These are phyloP conservation scores for Danio choprae DNA, from an alignment of 2,797 vertebrate genomes.

Conservation along the genomic window DNA sequence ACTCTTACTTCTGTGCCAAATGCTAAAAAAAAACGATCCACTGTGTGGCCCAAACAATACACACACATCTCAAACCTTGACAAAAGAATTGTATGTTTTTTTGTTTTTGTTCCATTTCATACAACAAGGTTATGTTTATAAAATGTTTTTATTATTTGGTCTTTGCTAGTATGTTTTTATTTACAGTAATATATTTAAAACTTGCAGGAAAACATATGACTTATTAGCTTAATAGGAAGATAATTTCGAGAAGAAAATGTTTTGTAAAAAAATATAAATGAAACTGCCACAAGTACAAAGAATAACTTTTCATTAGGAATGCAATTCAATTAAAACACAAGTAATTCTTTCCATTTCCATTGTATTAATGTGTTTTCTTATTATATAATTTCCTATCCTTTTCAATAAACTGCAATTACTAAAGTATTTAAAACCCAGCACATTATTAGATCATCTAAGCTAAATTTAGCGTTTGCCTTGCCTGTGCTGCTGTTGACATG, in stretches of 20 bases:
- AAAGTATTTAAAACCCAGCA: background rate
- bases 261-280: too few species aligned
- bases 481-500: conserved; percentile 31
- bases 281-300: too few species aligned
- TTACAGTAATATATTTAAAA: background rate
- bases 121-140: too few species aligned
- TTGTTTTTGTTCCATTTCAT: too few species aligned
- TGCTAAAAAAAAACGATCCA: too few species aligned
- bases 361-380: too few species aligned
- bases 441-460: conserved; percentile 4
- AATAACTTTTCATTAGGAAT: background rate
- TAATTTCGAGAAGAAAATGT: background rate
- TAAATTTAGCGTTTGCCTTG: conserved; percentile 33
- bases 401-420: background rate
- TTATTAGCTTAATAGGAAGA: background rate
- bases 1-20: too few species aligned
- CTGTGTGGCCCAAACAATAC: too few species aligned
- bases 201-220: background rate
- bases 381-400: too few species aligned
- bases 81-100: too few species aligned
- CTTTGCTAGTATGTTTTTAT: background rate
- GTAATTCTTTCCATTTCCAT: background rate
- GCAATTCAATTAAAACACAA: background rate
- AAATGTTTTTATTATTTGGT: too few species aligned
- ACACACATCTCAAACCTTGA: too few species aligned